phyloP scores from a whole-genome alignment of 2,113 vertebrate genomes.

The Nycticorax nycticorax region DNA sequence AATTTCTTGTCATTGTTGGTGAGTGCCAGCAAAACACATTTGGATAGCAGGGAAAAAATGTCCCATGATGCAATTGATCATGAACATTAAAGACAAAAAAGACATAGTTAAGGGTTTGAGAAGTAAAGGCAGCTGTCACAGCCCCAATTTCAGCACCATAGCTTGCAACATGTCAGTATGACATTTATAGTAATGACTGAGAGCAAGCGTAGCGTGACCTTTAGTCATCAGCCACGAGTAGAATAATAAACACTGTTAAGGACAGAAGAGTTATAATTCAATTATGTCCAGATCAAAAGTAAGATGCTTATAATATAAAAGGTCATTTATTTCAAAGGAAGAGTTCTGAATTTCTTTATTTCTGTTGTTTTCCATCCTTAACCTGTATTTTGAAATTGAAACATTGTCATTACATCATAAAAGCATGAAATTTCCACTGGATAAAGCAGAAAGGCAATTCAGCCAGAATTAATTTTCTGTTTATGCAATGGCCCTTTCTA shows the following conservation, averaged over 20 bases:
- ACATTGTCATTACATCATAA: background rate
- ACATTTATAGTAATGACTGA: constrained; percentile 26
- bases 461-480: background rate
- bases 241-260: background rate
- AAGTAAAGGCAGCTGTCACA: background rate
- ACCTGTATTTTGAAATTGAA: background rate
- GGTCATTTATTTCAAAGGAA: background rate
- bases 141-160: background rate
- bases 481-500: background rate
- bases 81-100: background rate
- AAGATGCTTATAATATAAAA: background rate
- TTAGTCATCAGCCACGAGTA: background rate
- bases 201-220: background rate
- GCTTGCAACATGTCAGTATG: background rate
- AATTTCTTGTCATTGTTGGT: constrained; percentile 6
- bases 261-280: background rate
- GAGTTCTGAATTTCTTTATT: background rate
- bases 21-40: background rate
- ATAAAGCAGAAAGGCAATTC: background rate
- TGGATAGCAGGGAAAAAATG: background rate
- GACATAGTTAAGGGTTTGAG: background rate
- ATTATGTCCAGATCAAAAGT: background rate
- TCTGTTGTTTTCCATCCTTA: constrained; percentile 15
- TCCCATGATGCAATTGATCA: background rate
- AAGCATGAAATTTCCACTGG: background rate